Percentiles rank a stretch among this genome's conserved stretches.
These are phyloP conservation scores for Tragelaphus imberbis DNA, from an alignment of 2,113 vertebrate genomes.

Conservation along the genomic window DNA sequence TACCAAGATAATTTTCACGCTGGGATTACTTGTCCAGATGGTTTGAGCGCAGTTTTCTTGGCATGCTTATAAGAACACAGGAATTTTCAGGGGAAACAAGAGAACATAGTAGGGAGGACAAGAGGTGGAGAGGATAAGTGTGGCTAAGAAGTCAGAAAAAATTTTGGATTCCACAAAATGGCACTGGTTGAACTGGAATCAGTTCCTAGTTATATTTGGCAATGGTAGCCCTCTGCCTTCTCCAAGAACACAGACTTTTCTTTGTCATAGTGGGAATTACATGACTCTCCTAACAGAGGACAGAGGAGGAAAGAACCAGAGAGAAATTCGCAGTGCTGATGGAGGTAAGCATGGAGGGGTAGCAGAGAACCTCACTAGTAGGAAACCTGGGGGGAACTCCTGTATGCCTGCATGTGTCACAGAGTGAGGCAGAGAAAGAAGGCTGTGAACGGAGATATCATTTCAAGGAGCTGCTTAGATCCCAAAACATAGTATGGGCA, in stretches of 20 bases:
- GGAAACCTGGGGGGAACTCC: neutral
- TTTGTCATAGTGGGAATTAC: neutral
- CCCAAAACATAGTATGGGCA: neutral
- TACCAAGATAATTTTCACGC: conserved; percentile 63
- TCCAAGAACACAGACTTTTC: neutral
- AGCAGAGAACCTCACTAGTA: neutral
- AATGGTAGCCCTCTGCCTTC: neutral
- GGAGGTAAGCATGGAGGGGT: neutral
- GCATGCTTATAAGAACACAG: conserved; percentile 59
- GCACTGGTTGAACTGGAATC: neutral
- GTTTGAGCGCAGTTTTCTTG: conserved; percentile 55
- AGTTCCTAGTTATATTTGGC: neutral
- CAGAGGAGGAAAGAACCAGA: neutral
- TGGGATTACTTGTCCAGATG: conserved; percentile 71
- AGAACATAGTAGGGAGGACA: conserved; percentile 26
- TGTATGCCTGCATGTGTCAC: rapidly evolving
- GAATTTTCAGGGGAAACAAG: conserved; percentile 63
- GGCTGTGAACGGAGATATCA: neutral
- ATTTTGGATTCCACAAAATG: conserved; percentile 34
- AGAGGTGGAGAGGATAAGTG: neutral
- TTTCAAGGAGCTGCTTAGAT: neutral
- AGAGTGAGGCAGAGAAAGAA: neutral
- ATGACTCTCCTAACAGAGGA: neutral
- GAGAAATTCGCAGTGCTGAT: neutral
- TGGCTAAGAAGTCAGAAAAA: neutral